Evolutionary conservation across 1,140 invertebrate genomes (phyloP).

Genomic region (Trachelipus rathkii): DNA sequence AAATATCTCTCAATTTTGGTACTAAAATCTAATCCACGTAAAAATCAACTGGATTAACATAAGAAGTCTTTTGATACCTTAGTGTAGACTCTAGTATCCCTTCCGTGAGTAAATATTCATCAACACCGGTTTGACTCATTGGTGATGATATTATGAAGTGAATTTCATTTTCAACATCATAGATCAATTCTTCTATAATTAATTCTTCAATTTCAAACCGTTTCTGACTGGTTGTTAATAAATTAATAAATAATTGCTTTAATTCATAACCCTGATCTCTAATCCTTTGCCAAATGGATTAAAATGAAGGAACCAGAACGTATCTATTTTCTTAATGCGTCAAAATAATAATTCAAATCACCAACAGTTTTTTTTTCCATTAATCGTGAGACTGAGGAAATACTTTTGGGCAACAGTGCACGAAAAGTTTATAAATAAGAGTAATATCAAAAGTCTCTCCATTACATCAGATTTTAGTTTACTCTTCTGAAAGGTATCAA

Average conservation of each 20-base stretch:
- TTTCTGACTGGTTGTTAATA: not conserved
- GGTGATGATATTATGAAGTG: not conserved
- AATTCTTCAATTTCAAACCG: not conserved
- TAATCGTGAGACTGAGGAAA: not conserved
- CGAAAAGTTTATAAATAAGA: not conserved
- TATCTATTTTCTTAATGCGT: not conserved
- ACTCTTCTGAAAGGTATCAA: not conserved
- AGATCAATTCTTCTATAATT: not conserved
- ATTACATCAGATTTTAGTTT: not conserved
- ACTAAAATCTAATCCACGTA: not conserved
- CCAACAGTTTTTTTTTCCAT: conserved; percentile 1
- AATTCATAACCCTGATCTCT: not conserved
- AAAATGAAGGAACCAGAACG: not conserved
- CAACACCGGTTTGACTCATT: not conserved
- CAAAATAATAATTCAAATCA: not conserved
- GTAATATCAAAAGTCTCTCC: not conserved
- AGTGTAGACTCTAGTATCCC: not conserved
- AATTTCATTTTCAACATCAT: not conserved
- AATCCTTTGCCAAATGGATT: not conserved
- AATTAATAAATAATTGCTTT: not conserved
- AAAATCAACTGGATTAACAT: conserved; percentile 1
- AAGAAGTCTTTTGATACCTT: not conserved
- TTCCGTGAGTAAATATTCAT: not conserved
- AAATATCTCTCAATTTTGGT: not conserved
- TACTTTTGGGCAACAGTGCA: not conserved